Evolutionary conservation across 2,113 vertebrate species (phyloP), one percentile per base, ranked within the genome.

Genomic region (Crotalus horridus): DNA sequence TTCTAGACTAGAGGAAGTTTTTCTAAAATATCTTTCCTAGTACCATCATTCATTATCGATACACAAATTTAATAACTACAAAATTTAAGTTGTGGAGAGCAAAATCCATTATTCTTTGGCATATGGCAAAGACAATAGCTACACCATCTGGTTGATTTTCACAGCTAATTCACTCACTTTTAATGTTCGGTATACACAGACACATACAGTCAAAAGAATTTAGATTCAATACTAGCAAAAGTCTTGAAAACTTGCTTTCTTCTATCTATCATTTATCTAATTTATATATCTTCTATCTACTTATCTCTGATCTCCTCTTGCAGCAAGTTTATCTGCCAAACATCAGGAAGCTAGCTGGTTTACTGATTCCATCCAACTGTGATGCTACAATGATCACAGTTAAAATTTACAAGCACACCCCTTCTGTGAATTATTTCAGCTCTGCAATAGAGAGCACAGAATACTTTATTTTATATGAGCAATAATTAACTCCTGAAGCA

Each of bases 121-220:
- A 24, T 91, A 53, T 46, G 54, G 3, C 21, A 96, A 92, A 29
- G 13, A 92, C 55, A 58, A 15, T 51, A 51, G 39, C 90, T 87
- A 58, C 3, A 0, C 92, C 33, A 4, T 1, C 89, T 90, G 89
- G 89, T 33, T 89, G 87, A 0, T n/a, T 95, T 95, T 93, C 43
- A 91, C 29, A 69, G 8, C 64, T 21, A 91, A 21, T 20, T 87
- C 7, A 7, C 0, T 55, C 1, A 33, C 87, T 29, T 51, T 92
- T 54, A 39, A 10, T 0, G 8, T 90, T 46, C 91, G 55, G 88
- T 39, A 51, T 51, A 21, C 53, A 91, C 15, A 74, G 6, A 89
- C 24, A 9, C 56, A 61, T 93, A 56, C 2, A 69, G 20, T 51
- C 21, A 51, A 69, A 46, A 64, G 9, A 48, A 93, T 94, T 89